Evolutionary conservation across 2,113 vertebrate genomes (phyloP).

Genomic region (Prunella himalayana): DNA sequence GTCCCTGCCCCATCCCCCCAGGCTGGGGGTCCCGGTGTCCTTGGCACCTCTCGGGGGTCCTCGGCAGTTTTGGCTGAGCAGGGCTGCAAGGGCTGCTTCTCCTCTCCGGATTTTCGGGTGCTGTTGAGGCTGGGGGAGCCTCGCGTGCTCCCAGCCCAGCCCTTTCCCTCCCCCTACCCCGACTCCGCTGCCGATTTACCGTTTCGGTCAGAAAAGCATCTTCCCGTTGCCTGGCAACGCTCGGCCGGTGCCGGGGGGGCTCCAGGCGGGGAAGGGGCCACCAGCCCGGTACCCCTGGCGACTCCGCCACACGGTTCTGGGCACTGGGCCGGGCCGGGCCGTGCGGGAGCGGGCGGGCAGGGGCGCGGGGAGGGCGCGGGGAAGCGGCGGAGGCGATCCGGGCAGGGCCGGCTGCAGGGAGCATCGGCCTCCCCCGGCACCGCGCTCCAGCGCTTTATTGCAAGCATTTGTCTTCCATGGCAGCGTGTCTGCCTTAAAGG

Average conservation of each 20-base stretch:
- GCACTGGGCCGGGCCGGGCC: fast-evolving
- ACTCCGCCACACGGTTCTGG: not conserved
- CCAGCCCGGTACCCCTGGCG: not conserved
- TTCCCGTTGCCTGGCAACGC: slow-evolving; percentile 54
- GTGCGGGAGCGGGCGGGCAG: fast-evolving
- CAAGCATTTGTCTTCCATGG: slow-evolving; percentile 6
- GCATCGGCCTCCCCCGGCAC: not conserved
- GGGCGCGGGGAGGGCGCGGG: not conserved
- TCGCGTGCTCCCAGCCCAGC: not conserved
- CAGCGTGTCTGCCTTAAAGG: not conserved
- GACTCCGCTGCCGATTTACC: not conserved
- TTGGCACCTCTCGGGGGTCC: fast-evolving
- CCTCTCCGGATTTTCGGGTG: not conserved
- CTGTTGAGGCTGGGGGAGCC: not conserved
- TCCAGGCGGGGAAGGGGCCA: not conserved
- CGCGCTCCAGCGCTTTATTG: not conserved
- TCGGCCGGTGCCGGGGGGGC: not conserved
- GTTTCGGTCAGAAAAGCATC: slow-evolving; percentile 40
- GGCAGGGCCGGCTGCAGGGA: not conserved
- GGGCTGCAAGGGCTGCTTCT: fast-evolving
- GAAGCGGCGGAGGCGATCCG: fast-evolving
- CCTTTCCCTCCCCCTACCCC: not conserved
- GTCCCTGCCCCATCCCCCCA: not conserved
- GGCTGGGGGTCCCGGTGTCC: not conserved
- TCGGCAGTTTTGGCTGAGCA: fast-evolving